Conservation (phyloP, 2,797 vertebrate genomes). For the Micrastur ruficollis region DNA sequence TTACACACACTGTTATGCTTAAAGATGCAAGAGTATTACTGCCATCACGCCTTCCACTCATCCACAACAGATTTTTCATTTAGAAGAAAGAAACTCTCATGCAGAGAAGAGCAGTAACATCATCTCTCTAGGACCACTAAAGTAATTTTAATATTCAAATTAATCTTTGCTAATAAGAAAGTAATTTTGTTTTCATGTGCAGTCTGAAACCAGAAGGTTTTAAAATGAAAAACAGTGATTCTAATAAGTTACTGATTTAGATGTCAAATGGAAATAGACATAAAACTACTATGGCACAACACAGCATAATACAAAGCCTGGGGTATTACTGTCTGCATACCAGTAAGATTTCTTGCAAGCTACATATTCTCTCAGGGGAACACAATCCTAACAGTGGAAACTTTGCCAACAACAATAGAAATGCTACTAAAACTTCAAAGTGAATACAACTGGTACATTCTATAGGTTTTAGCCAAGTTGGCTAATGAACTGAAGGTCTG, state of each 20-base stretch:
- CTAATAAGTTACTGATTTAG: not conserved
- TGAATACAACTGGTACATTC: slow-evolving; percentile 28
- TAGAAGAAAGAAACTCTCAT: not conserved
- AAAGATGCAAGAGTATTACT: not conserved
- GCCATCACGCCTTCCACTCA: not conserved
- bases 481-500: slow-evolving; percentile 58
- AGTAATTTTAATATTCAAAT: not conserved
- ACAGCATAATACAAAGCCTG: not conserved
- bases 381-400: slow-evolving; percentile 3
- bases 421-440: slow-evolving; percentile 64
- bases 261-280: slow-evolving; percentile 30
- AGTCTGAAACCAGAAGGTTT: not conserved
- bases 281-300: slow-evolving; percentile 19
- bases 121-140: not conserved
- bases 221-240: not conserved
- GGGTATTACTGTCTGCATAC: slow-evolving; percentile 34
- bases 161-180: not conserved
- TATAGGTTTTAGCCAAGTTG: slow-evolving; percentile 38
- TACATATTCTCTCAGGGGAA: not conserved
- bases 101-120: not conserved
- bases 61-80: not conserved
- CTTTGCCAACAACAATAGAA: slow-evolving; percentile 51
- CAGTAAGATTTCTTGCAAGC: slow-evolving; percentile 23
- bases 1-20: not conserved
- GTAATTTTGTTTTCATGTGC: not conserved